phyloP scores from a whole-genome alignment of 2,888 invertebrate species.

The Clepsis dumicolana region DNA sequence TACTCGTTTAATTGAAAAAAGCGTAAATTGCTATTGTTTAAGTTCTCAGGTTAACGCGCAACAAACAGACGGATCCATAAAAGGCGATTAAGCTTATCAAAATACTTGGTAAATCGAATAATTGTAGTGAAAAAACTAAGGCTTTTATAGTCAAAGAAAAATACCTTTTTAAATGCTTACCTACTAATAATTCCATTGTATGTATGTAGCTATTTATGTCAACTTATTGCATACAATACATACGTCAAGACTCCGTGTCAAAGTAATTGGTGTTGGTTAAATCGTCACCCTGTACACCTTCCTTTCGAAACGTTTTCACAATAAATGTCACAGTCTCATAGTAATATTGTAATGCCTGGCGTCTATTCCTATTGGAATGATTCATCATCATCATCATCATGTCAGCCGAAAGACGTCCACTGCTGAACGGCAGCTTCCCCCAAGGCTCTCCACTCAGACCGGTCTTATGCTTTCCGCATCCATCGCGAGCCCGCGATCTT shows the following conservation, averaged over 20 bases:
- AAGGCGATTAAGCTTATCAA: slow-evolving; percentile 27
- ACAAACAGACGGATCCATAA: slow-evolving; percentile 5
- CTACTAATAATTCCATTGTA: background rate
- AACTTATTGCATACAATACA: slow-evolving; percentile 1
- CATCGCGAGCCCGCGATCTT: no score
- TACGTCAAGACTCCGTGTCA: background rate
- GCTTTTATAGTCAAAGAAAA: background rate
- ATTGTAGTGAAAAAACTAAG: background rate
- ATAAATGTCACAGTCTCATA: background rate
- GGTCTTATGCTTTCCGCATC: no score
- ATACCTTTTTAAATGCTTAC: background rate
- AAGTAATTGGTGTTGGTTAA: background rate
- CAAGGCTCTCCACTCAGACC: no score
- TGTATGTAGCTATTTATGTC: background rate
- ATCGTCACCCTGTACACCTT: background rate
- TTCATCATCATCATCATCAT: no score
- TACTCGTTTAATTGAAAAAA: slow-evolving; percentile 35
- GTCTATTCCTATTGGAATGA: no score
- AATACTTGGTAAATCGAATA: slow-evolving; percentile 5
- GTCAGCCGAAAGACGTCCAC: no score
- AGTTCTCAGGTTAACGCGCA: background rate
- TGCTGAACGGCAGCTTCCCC: no score
- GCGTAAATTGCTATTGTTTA: slow-evolving; percentile 29
- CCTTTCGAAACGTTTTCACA: background rate
- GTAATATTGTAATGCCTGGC: no score